A percentile compares a stretch with the other conserved stretches of the same genome.
Evolutionary conservation across 2,888 invertebrate species (phyloP).

Genomic region (Agrotis segetum): DNA sequence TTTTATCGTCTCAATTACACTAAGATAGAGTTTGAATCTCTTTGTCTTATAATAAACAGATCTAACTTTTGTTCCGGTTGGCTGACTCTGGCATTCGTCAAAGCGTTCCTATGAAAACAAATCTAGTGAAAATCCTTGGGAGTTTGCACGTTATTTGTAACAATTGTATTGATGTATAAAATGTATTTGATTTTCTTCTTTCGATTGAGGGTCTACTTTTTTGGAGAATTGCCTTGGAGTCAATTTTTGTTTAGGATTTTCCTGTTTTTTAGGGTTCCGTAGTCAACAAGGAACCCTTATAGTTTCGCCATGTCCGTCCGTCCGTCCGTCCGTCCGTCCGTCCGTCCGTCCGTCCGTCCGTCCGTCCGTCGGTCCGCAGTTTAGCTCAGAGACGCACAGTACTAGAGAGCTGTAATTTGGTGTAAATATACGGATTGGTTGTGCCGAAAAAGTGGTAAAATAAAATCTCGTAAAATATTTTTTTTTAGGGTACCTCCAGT

Average conservation of each 20-base stretch:
- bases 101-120: conserved; percentile 74
- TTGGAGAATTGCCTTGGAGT: background rate
- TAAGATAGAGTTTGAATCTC: conserved; percentile 66
- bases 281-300: too few species aligned
- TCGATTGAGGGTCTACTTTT: conserved; percentile 17
- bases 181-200: conserved; percentile 68
- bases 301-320: too few species aligned
- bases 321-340: too few species aligned
- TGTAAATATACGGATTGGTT: too few species aligned
- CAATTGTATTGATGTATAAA: conserved; percentile 52
- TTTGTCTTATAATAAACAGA: conserved; percentile 70
- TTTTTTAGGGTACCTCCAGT: too few species aligned
- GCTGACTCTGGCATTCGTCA: conserved; percentile 74
- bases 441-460: too few species aligned
- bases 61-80: conserved; percentile 69
- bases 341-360: too few species aligned
- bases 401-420: too few species aligned
- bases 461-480: too few species aligned
- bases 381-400: too few species aligned
- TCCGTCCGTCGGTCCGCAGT: too few species aligned
- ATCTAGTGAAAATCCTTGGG: conserved; percentile 66
- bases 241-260: background rate
- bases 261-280: too few species aligned
- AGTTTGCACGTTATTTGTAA: conserved; percentile 63
- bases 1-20: conserved; percentile 66